Evolutionary conservation across 2,888 invertebrate genomes (phyloP).

Genomic region (Flabesymbios commensalis): DNA sequence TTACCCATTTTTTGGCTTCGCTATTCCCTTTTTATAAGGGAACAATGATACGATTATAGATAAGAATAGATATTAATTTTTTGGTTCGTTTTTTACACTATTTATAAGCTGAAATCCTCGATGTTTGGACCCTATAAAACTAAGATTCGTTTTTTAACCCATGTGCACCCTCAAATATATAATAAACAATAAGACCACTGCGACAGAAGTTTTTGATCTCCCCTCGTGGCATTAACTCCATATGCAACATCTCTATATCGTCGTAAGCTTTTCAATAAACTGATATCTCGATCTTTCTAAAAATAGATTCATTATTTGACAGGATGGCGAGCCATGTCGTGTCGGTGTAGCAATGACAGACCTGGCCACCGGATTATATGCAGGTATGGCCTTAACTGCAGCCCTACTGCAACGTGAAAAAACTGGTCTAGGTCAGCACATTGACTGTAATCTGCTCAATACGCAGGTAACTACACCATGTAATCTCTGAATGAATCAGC

Average conservation of each 20-base stretch:
- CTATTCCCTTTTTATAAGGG: too few relatives aligned
- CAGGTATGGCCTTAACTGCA: conserved; percentile 91
- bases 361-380: conserved; percentile 88
- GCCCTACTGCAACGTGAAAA: conserved; percentile 78
- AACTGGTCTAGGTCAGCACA: conserved; percentile 85
- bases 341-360: conserved; percentile 93
- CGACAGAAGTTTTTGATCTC: too few relatives aligned
- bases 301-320: too few relatives aligned
- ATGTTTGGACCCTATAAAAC: too few relatives aligned
- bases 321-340: conserved; percentile 82
- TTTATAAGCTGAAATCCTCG: too few relatives aligned
- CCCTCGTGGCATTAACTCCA: background rate
- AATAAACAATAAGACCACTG: too few relatives aligned
- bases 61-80: too few relatives aligned
- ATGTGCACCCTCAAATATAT: too few relatives aligned
- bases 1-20: too few relatives aligned
- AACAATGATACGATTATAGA: too few relatives aligned
- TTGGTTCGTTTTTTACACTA: too few relatives aligned
- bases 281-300: background rate
- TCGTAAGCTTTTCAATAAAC: background rate
- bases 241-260: background rate
- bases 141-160: too few relatives aligned
- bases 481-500: background rate
- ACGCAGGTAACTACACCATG: conserved; percentile 70
- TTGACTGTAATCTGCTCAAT: conserved; percentile 90